Evolutionary conservation across 92 coral and sea anemone species (phyloP).

Genomic region (Epizoanthus scotinus): DNA sequence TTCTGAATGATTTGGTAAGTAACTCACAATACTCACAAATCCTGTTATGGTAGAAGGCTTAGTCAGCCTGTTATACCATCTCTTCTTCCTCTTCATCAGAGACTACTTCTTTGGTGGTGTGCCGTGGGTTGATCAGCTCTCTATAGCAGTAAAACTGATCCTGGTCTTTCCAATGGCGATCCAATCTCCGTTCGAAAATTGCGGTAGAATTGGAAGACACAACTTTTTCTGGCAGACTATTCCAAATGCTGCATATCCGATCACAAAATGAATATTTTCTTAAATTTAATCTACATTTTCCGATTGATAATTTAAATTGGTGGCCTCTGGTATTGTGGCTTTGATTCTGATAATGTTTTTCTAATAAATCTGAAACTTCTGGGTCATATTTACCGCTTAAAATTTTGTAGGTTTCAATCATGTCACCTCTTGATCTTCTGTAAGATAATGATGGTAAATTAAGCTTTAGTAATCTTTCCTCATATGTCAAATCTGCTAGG

Average conservation of each 20-base stretch:
- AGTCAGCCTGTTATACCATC: no score
- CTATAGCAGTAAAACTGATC: not conserved
- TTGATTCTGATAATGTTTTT: not conserved
- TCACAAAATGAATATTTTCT: constrained; percentile 7
- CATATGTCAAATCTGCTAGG: no score
- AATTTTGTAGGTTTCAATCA: constrained; percentile 1
- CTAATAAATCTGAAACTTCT: constrained; percentile 7
- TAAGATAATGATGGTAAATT: constrained; percentile 2
- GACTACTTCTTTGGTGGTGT: no score
- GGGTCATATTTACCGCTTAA: not conserved
- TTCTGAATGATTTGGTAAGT: no score
- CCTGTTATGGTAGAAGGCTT: no score
- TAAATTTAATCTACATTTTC: constrained; percentile 10
- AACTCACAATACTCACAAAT: no score
- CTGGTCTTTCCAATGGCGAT: constrained; percentile 7
- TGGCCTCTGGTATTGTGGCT: not conserved
- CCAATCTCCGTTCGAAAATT: not conserved
- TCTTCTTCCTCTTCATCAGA: no score
- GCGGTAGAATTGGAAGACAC: not conserved
- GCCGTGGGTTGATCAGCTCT: not conserved
- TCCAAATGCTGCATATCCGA: not conserved
- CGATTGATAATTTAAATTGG: constrained; percentile 5
- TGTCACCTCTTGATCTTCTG: constrained; percentile 13
- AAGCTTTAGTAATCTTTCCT: no score
- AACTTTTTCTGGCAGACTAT: constrained; percentile 4